Evolutionary conservation across 1,140 invertebrate genomes (phyloP).

Genomic region (Micrasema minimum): DNA sequence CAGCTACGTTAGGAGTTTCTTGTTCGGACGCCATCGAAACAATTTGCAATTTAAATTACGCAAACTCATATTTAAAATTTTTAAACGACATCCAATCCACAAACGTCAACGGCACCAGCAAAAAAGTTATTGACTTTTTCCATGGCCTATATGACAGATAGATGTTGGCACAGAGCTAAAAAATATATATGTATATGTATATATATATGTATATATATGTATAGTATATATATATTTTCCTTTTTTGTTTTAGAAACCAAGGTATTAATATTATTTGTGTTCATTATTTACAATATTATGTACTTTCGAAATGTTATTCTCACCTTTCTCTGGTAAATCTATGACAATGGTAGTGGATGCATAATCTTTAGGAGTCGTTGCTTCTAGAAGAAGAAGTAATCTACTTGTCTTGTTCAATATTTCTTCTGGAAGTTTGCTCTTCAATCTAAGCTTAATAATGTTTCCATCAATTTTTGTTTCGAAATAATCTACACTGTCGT

Average conservation of each 20-base stretch:
- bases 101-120: too few relatives aligned
- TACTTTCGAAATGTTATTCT: too few relatives aligned
- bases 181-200: background rate
- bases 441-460: background rate
- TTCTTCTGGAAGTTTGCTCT: conserved; percentile 4
- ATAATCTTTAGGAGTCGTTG: background rate
- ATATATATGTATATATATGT: background rate
- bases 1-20: conserved; percentile 11
- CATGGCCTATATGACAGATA: background rate
- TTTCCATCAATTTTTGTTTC: background rate
- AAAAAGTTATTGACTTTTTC: background rate
- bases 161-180: background rate
- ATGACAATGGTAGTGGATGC: conserved; percentile 18
- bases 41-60: background rate
- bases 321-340: conserved; percentile 20
- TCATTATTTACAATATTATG: too few relatives aligned
- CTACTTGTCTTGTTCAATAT: background rate
- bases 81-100: background rate
- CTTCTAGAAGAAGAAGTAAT: conserved; percentile 22
- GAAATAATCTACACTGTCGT: conserved; percentile 3
- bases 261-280: background rate
- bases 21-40: conserved; percentile 5
- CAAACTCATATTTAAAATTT: background rate
- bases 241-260: background rate
- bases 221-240: background rate